Evolutionary conservation across 1,140 invertebrate species (phyloP).

Genomic region (Drosophila prosaltans): DNA sequence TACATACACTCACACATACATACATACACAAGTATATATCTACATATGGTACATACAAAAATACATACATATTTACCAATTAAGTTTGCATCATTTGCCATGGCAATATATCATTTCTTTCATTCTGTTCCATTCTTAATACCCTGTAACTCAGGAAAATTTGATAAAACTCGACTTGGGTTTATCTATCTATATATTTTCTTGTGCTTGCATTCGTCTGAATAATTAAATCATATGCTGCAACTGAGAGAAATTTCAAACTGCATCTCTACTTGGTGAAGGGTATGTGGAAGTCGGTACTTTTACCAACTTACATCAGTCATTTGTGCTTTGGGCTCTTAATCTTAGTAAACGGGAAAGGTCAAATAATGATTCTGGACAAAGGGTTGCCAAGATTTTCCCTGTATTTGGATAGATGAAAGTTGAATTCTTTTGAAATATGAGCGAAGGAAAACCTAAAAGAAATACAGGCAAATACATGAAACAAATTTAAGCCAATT

Average conservation of each 20-base stretch:
- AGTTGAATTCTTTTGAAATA: not conserved
- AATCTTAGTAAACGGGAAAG: not conserved
- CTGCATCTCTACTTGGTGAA: not conserved
- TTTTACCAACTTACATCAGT: not conserved
- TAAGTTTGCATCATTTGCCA: conserved; percentile 75
- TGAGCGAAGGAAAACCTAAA: no score
- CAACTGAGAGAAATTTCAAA: no score
- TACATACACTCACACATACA: not conserved
- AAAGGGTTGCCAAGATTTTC: not conserved
- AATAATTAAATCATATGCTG: no score
- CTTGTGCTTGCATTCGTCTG: no score
- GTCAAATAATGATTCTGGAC: not conserved
- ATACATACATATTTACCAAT: conserved; percentile 36
- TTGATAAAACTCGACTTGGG: no score
- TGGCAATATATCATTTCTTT: conserved; percentile 36
- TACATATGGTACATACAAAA: not conserved
- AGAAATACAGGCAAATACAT: no score
- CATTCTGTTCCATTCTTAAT: not conserved
- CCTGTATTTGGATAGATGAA: not conserved
- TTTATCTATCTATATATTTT: no score
- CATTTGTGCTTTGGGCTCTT: not conserved
- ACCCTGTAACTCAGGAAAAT: no score
- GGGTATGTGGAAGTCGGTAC: not conserved
- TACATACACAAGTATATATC: no score
- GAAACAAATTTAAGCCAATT: no score